Conservation (phyloP, 2,113 vertebrate species). For the Hemiprocne comata region DNA sequence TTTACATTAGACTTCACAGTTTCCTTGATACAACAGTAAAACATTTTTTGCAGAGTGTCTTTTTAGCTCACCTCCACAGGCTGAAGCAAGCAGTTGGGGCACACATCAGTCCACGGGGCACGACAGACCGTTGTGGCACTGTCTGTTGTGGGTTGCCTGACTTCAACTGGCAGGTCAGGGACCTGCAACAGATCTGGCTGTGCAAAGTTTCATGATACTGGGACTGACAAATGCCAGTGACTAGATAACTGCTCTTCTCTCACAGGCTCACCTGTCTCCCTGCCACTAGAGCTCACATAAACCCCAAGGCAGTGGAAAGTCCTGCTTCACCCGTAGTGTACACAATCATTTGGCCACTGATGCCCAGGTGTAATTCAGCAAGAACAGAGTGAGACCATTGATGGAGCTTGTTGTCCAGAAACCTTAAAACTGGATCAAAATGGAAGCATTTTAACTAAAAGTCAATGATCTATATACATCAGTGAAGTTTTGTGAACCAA, state of each 20-base stretch:
- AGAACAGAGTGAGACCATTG: neutral
- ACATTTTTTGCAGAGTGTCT: neutral
- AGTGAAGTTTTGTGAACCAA: neutral
- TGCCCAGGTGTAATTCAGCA: neutral
- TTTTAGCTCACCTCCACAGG: neutral
- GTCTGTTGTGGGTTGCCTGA: neutral
- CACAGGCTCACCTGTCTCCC: neutral
- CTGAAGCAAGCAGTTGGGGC: neutral
- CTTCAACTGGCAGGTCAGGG: neutral
- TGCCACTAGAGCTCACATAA: neutral
- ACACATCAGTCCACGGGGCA: rapidly evolving
- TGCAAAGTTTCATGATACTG: neutral
- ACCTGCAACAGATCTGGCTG: neutral
- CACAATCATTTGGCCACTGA: too few species aligned
- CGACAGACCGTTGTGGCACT: neutral
- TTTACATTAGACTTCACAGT: neutral
- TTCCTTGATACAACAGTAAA: neutral
- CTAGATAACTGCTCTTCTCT: neutral
- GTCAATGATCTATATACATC: too few species aligned
- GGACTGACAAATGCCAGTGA: neutral
- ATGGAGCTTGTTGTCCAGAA: neutral
- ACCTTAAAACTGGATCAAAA: neutral
- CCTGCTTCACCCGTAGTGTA: too few species aligned
- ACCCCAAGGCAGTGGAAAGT: neutral
- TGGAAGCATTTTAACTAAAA: neutral